Evolutionary conservation across 2,113 vertebrate genomes (phyloP).

Genomic region (Gallinago paraguaiae): DNA sequence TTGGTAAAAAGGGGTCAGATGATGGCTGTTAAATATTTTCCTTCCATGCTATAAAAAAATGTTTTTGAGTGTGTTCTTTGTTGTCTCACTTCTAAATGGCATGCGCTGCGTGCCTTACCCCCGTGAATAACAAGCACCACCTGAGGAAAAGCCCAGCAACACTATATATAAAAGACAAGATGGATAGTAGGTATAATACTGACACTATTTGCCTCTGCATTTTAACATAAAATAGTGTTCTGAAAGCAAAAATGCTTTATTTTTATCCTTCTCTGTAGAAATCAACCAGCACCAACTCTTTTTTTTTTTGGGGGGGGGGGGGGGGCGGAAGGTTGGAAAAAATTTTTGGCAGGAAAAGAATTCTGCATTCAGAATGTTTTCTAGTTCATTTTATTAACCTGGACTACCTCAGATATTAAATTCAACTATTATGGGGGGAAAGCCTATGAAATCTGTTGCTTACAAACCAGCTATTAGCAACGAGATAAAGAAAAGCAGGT

Average conservation of each 20-base stretch:
- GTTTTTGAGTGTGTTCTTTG: background rate
- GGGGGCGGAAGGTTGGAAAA: background rate
- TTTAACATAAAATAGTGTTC: background rate
- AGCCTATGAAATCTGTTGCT: background rate
- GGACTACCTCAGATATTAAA: background rate
- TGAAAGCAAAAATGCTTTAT: background rate
- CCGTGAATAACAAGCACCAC: background rate
- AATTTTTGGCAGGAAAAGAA: background rate
- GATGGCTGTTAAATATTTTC: background rate
- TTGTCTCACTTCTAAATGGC: background rate
- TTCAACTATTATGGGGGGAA: background rate
- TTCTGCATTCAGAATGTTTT: background rate
- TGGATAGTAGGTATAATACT: background rate
- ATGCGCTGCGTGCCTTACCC: rapidly evolving
- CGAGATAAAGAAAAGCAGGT: background rate
- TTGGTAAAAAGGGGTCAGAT: background rate
- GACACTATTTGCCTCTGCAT: background rate
- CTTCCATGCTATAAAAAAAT: background rate
- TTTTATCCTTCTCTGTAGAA: background rate
- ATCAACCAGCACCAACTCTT: background rate
- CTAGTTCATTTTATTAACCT: background rate
- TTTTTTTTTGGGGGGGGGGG: no score
- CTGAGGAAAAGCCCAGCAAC: background rate
- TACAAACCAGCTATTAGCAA: background rate
- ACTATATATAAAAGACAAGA: background rate